Conservation (phyloP, 2,113 vertebrate genomes). For the Nibea coibor region DNA sequence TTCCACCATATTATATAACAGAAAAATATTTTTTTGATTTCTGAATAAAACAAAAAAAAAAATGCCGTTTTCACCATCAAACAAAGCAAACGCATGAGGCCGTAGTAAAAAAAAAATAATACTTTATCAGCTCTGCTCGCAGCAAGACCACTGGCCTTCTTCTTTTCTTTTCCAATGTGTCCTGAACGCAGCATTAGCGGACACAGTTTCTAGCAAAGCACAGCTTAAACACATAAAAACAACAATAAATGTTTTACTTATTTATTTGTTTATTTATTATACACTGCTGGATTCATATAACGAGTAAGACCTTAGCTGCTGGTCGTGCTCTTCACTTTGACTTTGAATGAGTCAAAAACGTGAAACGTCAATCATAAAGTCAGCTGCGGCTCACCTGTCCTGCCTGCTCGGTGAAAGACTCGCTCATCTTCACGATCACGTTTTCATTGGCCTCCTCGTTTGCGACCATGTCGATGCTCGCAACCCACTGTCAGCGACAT, state of each 20-base stretch:
- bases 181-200: conserved; percentile 43
- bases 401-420: conserved; percentile 91
- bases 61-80: background rate
- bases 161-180: background rate
- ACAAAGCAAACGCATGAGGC: background rate
- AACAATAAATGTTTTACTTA: background rate
- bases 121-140: no score
- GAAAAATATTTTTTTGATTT: background rate
- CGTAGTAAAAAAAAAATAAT: background rate
- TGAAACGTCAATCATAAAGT: background rate
- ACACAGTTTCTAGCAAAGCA: background rate
- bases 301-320: background rate
- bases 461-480: conserved; percentile 89
- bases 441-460: conserved; percentile 91
- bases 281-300: no score
- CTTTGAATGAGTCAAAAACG: background rate
- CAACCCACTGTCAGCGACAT: conserved; percentile 88
- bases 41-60: background rate
- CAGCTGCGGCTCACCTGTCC: conserved; percentile 86
- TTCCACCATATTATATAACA: background rate
- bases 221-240: background rate
- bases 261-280: no score
- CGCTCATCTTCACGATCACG: conserved; percentile 87
- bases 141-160: accelerated
- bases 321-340: background rate